These are phyloP conservation scores for Neoaliturus tenellus DNA, from an alignment of 2,888 invertebrate species.

Conservation along the genomic window DNA sequence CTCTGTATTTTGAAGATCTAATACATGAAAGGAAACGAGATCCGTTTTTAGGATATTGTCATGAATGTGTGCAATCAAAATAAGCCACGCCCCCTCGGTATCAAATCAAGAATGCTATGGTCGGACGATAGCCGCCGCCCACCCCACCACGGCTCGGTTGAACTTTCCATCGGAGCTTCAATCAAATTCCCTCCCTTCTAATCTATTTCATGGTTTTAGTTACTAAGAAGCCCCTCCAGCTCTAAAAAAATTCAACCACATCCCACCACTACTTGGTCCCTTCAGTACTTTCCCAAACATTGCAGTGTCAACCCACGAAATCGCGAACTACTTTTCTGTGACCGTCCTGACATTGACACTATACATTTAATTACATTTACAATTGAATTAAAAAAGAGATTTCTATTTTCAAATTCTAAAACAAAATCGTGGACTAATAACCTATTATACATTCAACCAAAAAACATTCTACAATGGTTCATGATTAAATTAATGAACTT, in stretches of 20 bases:
- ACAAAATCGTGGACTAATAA: no score
- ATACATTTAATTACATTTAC: constrained; percentile 16
- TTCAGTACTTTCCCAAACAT: background rate
- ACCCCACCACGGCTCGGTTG: constrained; percentile 54
- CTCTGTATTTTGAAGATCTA: constrained; percentile 35
- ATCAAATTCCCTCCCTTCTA: constrained; percentile 47
- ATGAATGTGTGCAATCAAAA: constrained; percentile 58
- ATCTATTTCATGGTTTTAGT: constrained; percentile 50
- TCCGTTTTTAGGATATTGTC: constrained; percentile 56
- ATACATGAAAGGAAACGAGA: constrained; percentile 53
- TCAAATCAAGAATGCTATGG: constrained; percentile 55
- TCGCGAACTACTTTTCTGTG: background rate
- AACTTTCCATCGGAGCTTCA: constrained; percentile 48
- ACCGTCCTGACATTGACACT: background rate
- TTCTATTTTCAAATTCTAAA: background rate
- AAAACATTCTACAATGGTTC: no score
- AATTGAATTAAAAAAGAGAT: background rate
- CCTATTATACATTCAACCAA: no score
- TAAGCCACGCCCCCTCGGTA: constrained; percentile 56
- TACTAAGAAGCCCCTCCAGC: constrained; percentile 15
- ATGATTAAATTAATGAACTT: background rate
- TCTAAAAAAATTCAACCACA: constrained; percentile 10
- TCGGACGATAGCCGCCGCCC: constrained; percentile 11
- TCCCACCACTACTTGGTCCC: background rate
- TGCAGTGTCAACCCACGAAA: no score